Evolutionary conservation across 2,113 vertebrate species (phyloP).

Genomic region (Prochilodus magdalenae): DNA sequence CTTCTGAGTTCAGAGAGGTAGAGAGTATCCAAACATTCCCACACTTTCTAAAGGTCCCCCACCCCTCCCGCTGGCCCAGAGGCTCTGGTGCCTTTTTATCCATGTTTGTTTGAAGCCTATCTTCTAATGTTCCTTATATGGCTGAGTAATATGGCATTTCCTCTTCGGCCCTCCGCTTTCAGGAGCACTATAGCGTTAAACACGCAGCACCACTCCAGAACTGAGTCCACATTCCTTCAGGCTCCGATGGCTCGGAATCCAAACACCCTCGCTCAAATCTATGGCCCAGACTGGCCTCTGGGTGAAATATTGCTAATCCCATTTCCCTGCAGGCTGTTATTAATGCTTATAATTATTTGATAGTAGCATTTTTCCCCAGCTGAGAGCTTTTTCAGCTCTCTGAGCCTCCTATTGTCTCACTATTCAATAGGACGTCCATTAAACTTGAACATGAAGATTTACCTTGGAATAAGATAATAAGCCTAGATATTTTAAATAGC

Average conservation of each 20-base stretch:
- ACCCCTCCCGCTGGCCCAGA: slow-evolving; percentile 55
- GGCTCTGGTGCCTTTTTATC: slow-evolving; percentile 66
- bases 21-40: slow-evolving; percentile 69
- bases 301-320: slow-evolving; percentile 20
- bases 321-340: too few species aligned
- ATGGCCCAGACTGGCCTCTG: slow-evolving; percentile 3
- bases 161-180: slow-evolving; percentile 48
- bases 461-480: too few species aligned
- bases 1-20: neutral
- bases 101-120: slow-evolving; percentile 62
- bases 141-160: slow-evolving; percentile 57
- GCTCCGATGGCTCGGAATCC: slow-evolving; percentile 27
- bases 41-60: slow-evolving; percentile 56
- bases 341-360: neutral
- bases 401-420: too few species aligned
- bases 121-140: slow-evolving; percentile 45
- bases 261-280: slow-evolving; percentile 19
- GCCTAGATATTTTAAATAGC: too few species aligned
- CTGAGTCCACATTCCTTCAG: slow-evolving; percentile 26
- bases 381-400: too few species aligned
- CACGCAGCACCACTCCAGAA: slow-evolving; percentile 41
- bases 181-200: slow-evolving; percentile 38
- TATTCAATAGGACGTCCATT: too few species aligned
- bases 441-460: too few species aligned
- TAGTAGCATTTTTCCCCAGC: too few species aligned